Evolutionary conservation across 2,888 invertebrate genomes (phyloP).

Genomic region (Drosophila bunnanda): DNA sequence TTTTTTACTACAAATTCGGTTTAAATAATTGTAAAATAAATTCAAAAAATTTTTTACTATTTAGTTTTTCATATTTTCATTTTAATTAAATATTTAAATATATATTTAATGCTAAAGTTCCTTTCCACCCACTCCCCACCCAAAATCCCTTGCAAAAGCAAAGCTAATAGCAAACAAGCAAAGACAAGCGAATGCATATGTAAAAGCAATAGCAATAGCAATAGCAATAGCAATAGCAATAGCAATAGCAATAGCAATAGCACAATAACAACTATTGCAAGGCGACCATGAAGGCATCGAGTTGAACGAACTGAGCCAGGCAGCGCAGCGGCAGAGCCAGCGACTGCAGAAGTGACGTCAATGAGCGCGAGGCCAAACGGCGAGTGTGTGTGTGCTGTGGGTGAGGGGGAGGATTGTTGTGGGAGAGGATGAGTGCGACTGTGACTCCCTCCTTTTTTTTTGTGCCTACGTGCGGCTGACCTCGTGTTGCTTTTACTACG

Average conservation of each 20-base stretch:
- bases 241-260: conserved; percentile 24
- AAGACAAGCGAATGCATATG: conserved; percentile 31
- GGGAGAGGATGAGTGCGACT: conserved; percentile 16
- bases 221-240: conserved; percentile 17
- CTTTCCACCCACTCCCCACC: background rate
- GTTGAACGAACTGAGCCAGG: conserved; percentile 73
- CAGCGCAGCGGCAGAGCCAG: conserved; percentile 51
- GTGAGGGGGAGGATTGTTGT: conserved; percentile 28
- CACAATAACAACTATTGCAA: conserved; percentile 54
- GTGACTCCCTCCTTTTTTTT: conserved; percentile 25
- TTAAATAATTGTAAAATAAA: background rate
- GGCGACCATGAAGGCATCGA: conserved; percentile 71
- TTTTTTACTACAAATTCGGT: background rate
- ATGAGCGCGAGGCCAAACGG: conserved; percentile 78
- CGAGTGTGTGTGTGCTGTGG: conserved; percentile 19
- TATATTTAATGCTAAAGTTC: background rate
- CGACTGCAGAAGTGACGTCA: conserved; percentile 76
- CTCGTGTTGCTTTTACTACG: conserved; percentile 74
- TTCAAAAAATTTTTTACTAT: background rate
- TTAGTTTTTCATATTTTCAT: background rate
- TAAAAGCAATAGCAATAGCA: conserved; percentile 19
- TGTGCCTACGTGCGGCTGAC: conserved; percentile 70
- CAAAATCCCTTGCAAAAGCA: conserved; percentile 2
- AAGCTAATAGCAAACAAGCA: conserved; percentile 2
- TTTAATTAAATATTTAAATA: background rate